Conservation (phyloP, 2,797 vertebrate genomes). For the Discoglossus pictus region DNA sequence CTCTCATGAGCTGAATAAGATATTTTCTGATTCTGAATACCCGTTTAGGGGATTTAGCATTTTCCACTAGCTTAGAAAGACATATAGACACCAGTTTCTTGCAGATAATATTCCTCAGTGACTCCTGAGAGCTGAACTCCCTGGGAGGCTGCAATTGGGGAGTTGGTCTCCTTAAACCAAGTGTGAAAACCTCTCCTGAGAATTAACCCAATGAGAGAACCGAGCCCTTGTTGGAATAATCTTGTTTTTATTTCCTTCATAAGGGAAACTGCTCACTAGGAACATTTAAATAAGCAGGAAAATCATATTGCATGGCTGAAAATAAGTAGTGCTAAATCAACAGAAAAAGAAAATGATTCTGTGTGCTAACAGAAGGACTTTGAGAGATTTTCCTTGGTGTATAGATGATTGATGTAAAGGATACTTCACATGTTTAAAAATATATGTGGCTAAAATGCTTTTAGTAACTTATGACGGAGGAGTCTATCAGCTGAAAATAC, state of each 20-base stretch:
- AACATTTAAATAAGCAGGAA: slow-evolving; percentile 9
- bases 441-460: slow-evolving; percentile 32
- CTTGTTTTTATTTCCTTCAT: slow-evolving; percentile 36
- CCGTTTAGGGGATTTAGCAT: slow-evolving; percentile 47
- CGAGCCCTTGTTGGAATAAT: slow-evolving; percentile 25
- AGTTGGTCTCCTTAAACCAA: slow-evolving; percentile 21
- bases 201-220: slow-evolving; percentile 27
- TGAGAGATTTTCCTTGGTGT: slow-evolving; percentile 1
- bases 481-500: slow-evolving; percentile 5
- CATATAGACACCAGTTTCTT: slow-evolving; percentile 44
- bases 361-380: slow-evolving; percentile 5
- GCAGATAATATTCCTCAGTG: slow-evolving; percentile 46
- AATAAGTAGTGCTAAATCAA: slow-evolving; percentile 32
- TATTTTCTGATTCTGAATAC: slow-evolving; percentile 43
- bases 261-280: slow-evolving; percentile 26
- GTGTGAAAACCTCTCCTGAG: slow-evolving; percentile 7
- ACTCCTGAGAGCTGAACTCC: slow-evolving; percentile 41
- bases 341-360: slow-evolving; percentile 41
- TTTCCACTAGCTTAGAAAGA: slow-evolving; percentile 48
- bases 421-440: slow-evolving; percentile 28
- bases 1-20: slow-evolving; percentile 46
- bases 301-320: slow-evolving; percentile 4
- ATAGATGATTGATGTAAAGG: slow-evolving; percentile 34
- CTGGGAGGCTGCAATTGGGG: slow-evolving; percentile 11
- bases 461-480: no score